Evolutionary conservation across 2,113 vertebrate species (phyloP), one percentile per base, ranked within the genome.

Genomic region (Ictidomys tridecemlineatus): DNA sequence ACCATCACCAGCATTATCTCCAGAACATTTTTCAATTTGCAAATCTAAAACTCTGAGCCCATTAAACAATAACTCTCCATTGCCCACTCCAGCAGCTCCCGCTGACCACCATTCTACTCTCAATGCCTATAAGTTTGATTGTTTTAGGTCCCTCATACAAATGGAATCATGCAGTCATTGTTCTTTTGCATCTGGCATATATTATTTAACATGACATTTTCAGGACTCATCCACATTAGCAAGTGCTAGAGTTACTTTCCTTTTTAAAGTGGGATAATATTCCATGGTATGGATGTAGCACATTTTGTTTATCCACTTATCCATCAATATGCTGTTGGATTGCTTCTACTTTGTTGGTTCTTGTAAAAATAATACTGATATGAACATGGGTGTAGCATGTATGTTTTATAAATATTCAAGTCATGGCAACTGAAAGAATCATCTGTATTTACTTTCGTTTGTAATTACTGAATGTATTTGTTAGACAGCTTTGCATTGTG

Each of bases 371-470:
- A n/a, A 70, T 12, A n/a, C 67, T 30, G 26, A 10, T 28, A 11
- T 61, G 18, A 80, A 32, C 17, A 20, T 28, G 24, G 9, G 12
- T 22, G 28, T 63, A 53, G 8, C 37, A 45, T 39, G 8, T 11
- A 30, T 51, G 13, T 42, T 91, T 89, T 91, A 58, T 67, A 83
- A 94, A 74, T 53, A 20, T 30, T 58, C 26, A 56, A 56, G 4
- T 42, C 63, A 32, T 1, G 1, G 13, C 24, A 69, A 53, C 12
- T 30, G 18, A 94, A 70, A 51, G 32, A 22, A 37, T 91, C 39
- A 48, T 5, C 34, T 78, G 61, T 53, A 37, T 73, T 95, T 88
- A 84, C 61, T 74, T 95, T 70, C 30, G 12, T 58, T 93, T 87
- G 42, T 45, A 63, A 18, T 28, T 67, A 34, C 70, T 86, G 56